phyloP scores from a whole-genome alignment of 2,113 vertebrate genomes.

The Deroptyus accipitrinus region DNA sequence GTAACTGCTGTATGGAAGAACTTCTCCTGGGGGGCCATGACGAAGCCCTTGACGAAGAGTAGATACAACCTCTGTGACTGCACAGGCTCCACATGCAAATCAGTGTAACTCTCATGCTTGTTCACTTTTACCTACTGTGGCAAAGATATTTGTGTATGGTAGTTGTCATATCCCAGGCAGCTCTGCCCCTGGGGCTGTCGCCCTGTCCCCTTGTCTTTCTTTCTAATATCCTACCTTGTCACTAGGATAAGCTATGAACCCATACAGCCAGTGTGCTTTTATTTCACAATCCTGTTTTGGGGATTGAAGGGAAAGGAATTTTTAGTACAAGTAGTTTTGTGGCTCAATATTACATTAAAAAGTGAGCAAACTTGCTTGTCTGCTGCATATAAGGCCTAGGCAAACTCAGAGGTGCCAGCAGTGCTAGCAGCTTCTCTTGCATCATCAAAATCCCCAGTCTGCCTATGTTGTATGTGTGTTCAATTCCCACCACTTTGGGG shows the following conservation, averaged over 20 bases:
- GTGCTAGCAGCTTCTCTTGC: no score
- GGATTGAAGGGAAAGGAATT: neutral
- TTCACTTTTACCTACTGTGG: neutral
- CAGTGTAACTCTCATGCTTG: neutral
- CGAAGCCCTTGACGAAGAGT: neutral
- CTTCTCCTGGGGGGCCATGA: neutral
- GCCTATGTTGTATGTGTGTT: fast-evolving
- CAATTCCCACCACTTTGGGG: neutral
- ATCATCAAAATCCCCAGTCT: neutral
- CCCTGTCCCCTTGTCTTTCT: neutral
- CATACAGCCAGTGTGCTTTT: fast-evolving
- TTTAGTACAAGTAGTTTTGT: neutral
- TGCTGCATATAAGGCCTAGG: neutral
- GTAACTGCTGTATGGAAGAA: neutral
- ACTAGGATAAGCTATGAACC: neutral
- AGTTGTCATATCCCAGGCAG: neutral
- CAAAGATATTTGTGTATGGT: neutral
- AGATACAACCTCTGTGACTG: neutral
- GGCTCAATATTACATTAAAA: neutral
- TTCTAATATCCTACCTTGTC: neutral
- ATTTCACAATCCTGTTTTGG: neutral
- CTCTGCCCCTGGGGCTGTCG: neutral
- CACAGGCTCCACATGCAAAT: neutral
- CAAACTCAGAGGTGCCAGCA: neutral
- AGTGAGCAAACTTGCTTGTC: neutral